Conservation (phyloP, 1,140 invertebrate species). For the Melanaphis sacchari region DNA sequence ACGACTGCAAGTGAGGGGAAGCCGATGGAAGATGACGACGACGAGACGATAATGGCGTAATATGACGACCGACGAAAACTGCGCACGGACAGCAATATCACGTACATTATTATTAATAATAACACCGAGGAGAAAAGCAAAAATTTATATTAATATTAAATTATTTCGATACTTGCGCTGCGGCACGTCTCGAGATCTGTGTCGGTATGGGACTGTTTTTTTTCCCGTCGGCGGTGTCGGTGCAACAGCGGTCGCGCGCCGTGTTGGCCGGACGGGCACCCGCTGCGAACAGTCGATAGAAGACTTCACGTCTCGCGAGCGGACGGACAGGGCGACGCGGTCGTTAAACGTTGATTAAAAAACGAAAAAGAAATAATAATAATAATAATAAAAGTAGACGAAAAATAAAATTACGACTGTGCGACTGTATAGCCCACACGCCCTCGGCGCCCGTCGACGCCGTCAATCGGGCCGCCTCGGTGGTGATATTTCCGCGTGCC, state of each 20-base stretch:
- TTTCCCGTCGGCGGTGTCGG: neutral
- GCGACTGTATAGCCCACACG: too few relatives aligned
- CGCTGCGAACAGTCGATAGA: conserved; percentile 21
- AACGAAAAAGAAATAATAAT: neutral
- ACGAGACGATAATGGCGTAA: too few relatives aligned
- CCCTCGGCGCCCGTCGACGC: neutral
- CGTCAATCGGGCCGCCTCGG: neutral
- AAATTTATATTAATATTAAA: neutral
- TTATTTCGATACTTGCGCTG: neutral
- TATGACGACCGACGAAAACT: too few relatives aligned
- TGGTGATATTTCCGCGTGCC: neutral
- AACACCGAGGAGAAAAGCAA: neutral
- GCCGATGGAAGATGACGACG: neutral
- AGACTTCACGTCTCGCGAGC: neutral
- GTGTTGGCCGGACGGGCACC: neutral
- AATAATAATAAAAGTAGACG: neutral
- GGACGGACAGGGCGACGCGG: neutral
- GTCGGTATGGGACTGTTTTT: neutral
- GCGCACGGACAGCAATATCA: too few relatives aligned
- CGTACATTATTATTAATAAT: neutral
- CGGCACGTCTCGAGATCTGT: neutral
- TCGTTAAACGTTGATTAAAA: conserved; percentile 48
- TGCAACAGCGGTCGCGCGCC: neutral
- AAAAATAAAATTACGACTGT: neutral
- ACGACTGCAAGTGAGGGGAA: too few relatives aligned